Evolutionary conservation across 2,888 invertebrate genomes (phyloP).

Genomic region (Lymantria monacha): DNA sequence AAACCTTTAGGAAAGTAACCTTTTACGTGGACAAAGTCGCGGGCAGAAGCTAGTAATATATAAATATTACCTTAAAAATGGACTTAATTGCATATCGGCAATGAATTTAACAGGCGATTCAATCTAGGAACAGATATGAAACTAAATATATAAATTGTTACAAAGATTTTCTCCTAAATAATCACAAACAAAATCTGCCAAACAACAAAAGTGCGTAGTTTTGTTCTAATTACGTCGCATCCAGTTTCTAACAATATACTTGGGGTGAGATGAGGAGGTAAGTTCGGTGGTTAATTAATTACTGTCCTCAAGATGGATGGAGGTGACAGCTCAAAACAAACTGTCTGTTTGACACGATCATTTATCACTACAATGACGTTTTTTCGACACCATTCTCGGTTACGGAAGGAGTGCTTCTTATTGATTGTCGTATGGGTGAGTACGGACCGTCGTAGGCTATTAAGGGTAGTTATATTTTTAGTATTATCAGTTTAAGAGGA

Average conservation of each 20-base stretch:
- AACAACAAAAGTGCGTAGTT: constrained; percentile 22
- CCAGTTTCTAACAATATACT: constrained; percentile 39
- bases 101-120: too few species aligned
- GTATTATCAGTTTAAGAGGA: too few species aligned
- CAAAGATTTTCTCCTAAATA: not conserved
- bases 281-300: constrained; percentile 54
- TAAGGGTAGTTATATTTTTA: not conserved
- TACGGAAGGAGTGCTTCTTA: not conserved
- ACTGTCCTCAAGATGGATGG: constrained; percentile 50
- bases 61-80: too few species aligned
- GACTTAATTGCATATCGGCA: too few species aligned
- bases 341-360: constrained; percentile 42
- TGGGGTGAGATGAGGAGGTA: constrained; percentile 34
- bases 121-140: not conserved
- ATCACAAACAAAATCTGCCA: constrained; percentile 3
- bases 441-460: too few species aligned
- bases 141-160: not conserved
- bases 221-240: constrained; percentile 34
- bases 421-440: not conserved
- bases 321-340: constrained; percentile 52
- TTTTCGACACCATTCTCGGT: constrained; percentile 20
- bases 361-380: constrained; percentile 40
- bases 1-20: too few species aligned
- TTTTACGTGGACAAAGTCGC: too few species aligned
- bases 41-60: too few species aligned